Percentiles rank a stretch among this genome's conserved stretches.
Evolutionary conservation across 1,140 invertebrate genomes (phyloP).

Genomic region (Orius laevigatus): DNA sequence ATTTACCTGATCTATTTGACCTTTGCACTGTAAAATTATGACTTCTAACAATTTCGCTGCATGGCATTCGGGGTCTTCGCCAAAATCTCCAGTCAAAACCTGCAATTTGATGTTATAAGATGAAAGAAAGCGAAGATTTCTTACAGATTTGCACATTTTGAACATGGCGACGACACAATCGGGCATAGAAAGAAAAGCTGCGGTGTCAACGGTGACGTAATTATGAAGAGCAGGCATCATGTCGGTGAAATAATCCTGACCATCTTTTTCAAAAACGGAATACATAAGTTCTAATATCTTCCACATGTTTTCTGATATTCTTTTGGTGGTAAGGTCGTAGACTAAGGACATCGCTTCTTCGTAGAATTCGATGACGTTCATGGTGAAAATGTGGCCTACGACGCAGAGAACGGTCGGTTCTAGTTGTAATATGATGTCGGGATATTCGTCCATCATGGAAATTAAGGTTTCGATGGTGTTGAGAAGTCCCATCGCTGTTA

Average conservation of each 20-base stretch:
- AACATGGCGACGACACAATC: constrained; percentile 81
- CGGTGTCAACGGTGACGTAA: constrained; percentile 90
- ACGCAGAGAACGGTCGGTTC: constrained; percentile 90
- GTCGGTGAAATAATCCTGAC: constrained; percentile 92
- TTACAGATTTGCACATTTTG: constrained; percentile 86
- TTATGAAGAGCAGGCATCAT: constrained; percentile 98
- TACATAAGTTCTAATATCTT: constrained; percentile 82
- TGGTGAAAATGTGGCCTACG: constrained; percentile 71
- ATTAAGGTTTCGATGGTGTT: constrained; percentile 93
- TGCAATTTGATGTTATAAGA: constrained; percentile 19
- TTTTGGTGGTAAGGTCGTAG: constrained; percentile 76
- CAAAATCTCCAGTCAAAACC: constrained; percentile 61
- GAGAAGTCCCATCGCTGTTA: constrained; percentile 90
- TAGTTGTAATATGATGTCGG: constrained; percentile 71
- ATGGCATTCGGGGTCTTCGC: constrained; percentile 91
- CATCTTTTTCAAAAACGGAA: constrained; percentile 82
- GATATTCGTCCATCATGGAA: constrained; percentile 84
- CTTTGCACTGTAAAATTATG: constrained; percentile 87
- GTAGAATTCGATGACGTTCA: constrained; percentile 76
- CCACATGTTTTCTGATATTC: constrained; percentile 90
- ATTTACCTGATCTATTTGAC: constrained; percentile 55
- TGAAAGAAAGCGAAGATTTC: constrained; percentile 20
- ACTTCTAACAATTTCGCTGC: constrained; percentile 95
- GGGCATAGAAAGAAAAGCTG: constrained; percentile 79
- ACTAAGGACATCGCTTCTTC: constrained; percentile 89